These are phyloP conservation scores for Haliclystus octoradiatus DNA, from an alignment of 30 jellyfish, hydroid and myxozoan species.

Conservation along the genomic window DNA sequence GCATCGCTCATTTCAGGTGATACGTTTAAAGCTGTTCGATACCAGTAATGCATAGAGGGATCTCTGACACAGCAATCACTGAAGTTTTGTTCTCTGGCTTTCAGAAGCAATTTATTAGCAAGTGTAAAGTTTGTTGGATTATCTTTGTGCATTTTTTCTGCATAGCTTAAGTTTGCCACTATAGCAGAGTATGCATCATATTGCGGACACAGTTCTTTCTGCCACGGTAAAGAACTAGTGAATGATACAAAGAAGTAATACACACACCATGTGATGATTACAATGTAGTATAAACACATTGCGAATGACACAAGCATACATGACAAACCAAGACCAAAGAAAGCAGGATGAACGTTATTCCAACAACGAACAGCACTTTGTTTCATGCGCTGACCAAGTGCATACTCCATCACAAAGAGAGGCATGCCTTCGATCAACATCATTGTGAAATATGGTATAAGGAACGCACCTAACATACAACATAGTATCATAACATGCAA, in stretches of 20 bases:
- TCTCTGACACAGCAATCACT: slow-evolving; percentile 70
- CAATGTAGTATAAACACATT: slow-evolving; percentile 86
- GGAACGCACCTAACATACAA: slow-evolving; percentile 89
- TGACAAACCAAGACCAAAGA: slow-evolving; percentile 89
- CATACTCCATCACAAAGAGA: slow-evolving; percentile 71
- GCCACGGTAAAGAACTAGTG: slow-evolving; percentile 82
- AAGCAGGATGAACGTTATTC: slow-evolving; percentile 85
- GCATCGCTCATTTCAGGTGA: slow-evolving; percentile 31
- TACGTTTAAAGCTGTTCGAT: slow-evolving; percentile 50
- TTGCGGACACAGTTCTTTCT: slow-evolving; percentile 40
- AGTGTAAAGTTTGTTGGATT: not conserved
- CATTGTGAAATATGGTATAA: slow-evolving; percentile 80
- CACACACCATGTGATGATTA: slow-evolving; percentile 88
- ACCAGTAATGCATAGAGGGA: slow-evolving; percentile 76
- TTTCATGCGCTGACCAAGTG: slow-evolving; percentile 92
- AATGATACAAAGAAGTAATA: slow-evolving; percentile 77
- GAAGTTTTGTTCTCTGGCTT: slow-evolving; percentile 22
- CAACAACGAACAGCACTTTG: slow-evolving; percentile 84
- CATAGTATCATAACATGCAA: too few species aligned
- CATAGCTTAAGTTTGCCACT: slow-evolving; percentile 18
- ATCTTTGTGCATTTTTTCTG: not conserved
- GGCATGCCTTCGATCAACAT: slow-evolving; percentile 90
- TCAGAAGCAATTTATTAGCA: slow-evolving; percentile 6
- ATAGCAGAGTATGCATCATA: slow-evolving; percentile 27
- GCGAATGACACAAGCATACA: slow-evolving; percentile 90